Base-by-base conservation (phyloP, 2,888 invertebrate genomes). In the Busseola fusca region DNA sequence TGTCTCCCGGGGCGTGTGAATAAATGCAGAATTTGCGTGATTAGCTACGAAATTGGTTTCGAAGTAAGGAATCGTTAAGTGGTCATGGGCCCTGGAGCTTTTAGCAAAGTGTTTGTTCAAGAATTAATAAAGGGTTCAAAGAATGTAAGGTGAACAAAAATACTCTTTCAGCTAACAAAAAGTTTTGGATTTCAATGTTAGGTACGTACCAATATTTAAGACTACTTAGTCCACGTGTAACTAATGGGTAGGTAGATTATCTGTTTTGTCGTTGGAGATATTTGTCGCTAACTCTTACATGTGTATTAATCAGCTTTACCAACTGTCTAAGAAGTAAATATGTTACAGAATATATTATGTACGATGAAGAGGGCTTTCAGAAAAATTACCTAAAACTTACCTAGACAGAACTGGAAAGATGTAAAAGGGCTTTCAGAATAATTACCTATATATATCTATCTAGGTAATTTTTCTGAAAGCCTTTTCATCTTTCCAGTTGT, bases 91-190 rank as follows among this genome's bases (percentile, higher is more conserved):
- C 14, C 40, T 40, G 48, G 48, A 21, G 50, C 50, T 12, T 50
- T 50, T 50, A 12, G n/a, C 12, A 25, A 50, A 50, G n/a, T 50
- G 12, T 25, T 52, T 25, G 52, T 60, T 42, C 37, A 25, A 7
- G 10, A 48, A 16, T 45, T 64, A 1, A 64, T 37, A 34, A 64
- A 48, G 16, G 34, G 34, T 64, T 67, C 48, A 64, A 37, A 67
- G 25, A 37, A 66, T 14, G 9, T 48, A 12, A 59, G 34, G 18
- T 6, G 14, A 66, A 64, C 6, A 37, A 67, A 48, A 63, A 21
- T 16, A 64, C 6, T 27, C 14, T 37, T 18, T 37, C 27, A 48
- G 10, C 48, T 48, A 27, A 25, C 52, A 50, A 7, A 37, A 14
- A 50, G 63, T 45, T 30, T 58, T n/a, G 21, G 37, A n/a, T n/a